Evolutionary conservation across 2,797 vertebrate genomes (phyloP).

Genomic region (Heteromormyrus szaboi): DNA sequence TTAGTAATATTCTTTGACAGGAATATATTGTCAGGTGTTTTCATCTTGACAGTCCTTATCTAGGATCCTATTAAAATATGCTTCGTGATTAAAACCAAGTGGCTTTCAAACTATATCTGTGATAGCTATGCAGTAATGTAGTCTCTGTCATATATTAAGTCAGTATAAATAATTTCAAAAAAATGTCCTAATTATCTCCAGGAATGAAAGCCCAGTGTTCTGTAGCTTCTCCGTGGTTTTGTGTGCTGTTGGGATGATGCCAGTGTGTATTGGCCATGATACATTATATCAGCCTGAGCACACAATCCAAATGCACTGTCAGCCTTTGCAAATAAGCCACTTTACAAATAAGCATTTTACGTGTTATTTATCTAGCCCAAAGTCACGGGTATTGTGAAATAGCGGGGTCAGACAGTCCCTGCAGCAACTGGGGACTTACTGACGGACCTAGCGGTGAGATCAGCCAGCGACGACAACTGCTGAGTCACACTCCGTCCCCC

Average conservation of each 20-base stretch:
- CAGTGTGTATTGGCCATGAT: not conserved
- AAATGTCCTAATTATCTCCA: not conserved
- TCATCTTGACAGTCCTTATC: not conserved
- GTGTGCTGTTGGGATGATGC: not conserved
- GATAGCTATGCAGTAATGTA: not conserved
- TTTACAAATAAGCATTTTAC: not conserved
- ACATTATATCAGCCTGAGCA: not conserved
- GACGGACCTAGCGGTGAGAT: not conserved
- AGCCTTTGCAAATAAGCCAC: not conserved
- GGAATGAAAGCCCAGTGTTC: not conserved
- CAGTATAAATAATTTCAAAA: not conserved
- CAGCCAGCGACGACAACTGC: not conserved
- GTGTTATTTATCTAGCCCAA: not conserved
- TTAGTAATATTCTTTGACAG: not conserved
- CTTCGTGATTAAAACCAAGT: not conserved
- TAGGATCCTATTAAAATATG: not conserved
- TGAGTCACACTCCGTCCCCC: not conserved
- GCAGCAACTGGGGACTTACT: not conserved
- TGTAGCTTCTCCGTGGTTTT: not conserved
- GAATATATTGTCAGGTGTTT: not conserved
- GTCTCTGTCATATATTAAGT: not conserved
- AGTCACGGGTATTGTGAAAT: not conserved
- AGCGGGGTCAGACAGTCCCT: not conserved
- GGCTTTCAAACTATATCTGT: not conserved
- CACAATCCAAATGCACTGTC: not conserved